Base-by-base conservation (phyloP, 2,797 vertebrate species). In the Cyprinodon diabolis region DNA sequence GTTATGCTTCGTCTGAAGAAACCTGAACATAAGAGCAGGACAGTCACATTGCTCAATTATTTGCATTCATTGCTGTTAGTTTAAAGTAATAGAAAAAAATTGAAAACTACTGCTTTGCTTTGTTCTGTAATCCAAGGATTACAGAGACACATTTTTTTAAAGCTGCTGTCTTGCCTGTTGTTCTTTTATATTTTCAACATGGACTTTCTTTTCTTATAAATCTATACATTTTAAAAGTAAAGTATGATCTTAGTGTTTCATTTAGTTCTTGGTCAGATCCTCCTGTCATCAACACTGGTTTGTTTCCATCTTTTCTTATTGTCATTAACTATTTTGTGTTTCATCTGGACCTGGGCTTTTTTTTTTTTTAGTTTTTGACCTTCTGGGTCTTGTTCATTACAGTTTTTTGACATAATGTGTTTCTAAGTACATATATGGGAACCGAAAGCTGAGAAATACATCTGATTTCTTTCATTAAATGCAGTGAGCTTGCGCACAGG, bases 1-100 rank as follows among this genome's bases (percentile, higher is more conserved):
- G 98, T 99, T 77, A 99, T 98, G 84, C 98, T 99, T 85, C 98
- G 95, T 89, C 98, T 95, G 94, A 99, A 99, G 93, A 99, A 99
- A 68, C 98, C 98, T 99, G 77, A 9, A 73, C 25, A 72, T 13
- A 17, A 72, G 19, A 19, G n/a, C 4, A 40, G 14, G 14, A 51
- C 37, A 23, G 19, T 13, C 30, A 55, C 0, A 13, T 54, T 40
- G 45, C 62, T 45, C 23, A 13, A 45, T 23, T 43, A 4, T 3
- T 23, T 45, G 40, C 21, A 45, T 4, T 45, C 9, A 11, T 3
- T 23, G 62, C 13, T 65, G 23, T 43, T 35, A 40, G 19, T 37
- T 19, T 11, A 40, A 17, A 60, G 23, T 55, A 9, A 55, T 8
- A 4, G 30, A 30, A 30, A 30, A 30, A 30, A 30, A 30, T 2